Percentiles rank a stretch among this genome's conserved stretches.
Conservation (phyloP, 1,140 invertebrate genomes). For the Eurosta solidaginis region DNA sequence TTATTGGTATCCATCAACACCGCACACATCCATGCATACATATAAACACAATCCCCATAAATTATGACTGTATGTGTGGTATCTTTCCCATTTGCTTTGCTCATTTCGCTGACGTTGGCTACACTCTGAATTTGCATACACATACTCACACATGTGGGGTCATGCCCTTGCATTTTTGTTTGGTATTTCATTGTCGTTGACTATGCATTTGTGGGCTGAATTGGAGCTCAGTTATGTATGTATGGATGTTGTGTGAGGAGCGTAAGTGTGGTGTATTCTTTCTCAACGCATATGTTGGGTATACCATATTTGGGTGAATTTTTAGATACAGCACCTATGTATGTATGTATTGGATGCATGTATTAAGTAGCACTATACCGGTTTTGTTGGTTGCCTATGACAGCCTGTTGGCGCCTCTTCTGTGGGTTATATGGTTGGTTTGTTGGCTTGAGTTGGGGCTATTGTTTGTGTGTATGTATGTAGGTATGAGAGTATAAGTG, state of each 20-base stretch:
- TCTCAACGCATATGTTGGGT: too few species aligned
- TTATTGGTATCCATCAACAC: too few species aligned
- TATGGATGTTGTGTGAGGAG: too few species aligned
- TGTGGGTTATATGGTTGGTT: not conserved
- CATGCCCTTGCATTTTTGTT: not conserved
- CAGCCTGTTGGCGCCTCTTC: not conserved
- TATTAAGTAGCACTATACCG: not conserved
- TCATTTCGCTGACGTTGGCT: not conserved
- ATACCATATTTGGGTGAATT: constrained; percentile 24
- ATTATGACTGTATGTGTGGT: too few species aligned
- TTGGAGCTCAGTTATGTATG: not conserved
- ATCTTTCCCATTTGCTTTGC: not conserved
- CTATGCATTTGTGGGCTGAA: not conserved
- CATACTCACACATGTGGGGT: too few species aligned
- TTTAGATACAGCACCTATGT: too few species aligned
- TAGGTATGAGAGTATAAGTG: too few species aligned
- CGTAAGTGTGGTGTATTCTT: constrained; percentile 10
- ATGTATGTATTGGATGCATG: too few species aligned
- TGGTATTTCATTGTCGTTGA: too few species aligned
- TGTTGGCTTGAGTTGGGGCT: not conserved
- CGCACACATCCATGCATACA: too few species aligned
- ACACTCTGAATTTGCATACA: not conserved
- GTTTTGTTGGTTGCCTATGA: not conserved
- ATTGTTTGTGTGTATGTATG: not conserved
- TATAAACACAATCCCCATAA: too few species aligned